Evolutionary conservation across 2,888 invertebrate species (phyloP).

Genomic region (Drosophila niveifrons): DNA sequence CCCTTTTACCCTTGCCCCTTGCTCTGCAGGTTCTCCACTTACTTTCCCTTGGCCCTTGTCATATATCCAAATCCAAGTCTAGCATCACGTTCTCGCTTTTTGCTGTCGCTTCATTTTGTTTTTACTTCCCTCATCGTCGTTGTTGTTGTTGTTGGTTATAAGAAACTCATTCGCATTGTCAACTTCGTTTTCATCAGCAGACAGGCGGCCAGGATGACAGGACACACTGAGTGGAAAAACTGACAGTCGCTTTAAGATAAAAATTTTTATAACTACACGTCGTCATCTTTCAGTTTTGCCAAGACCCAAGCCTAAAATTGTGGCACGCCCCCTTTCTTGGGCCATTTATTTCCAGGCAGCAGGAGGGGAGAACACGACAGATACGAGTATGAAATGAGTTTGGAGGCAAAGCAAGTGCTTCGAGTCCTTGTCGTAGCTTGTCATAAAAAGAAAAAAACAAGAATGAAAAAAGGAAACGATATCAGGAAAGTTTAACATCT

Average conservation of each 20-base stretch:
- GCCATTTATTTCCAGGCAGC: conserved; percentile 54
- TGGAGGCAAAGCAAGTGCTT: conserved; percentile 4
- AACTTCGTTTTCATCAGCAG: conserved; percentile 78
- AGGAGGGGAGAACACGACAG: background rate
- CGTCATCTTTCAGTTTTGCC: conserved; percentile 51
- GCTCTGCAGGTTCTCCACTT: conserved; percentile 3
- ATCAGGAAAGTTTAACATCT: conserved; percentile 73
- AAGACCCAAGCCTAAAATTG: conserved; percentile 41
- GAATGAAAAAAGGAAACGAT: conserved; percentile 37
- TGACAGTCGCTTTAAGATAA: conserved; percentile 78
- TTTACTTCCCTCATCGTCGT: conserved; percentile 42
- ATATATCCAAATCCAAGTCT: conserved; percentile 33
- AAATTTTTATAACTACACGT: conserved; percentile 77
- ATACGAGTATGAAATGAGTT: conserved; percentile 12
- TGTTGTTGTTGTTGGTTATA: conserved; percentile 57
- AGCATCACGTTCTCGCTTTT: conserved; percentile 76
- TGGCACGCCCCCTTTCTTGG: conserved; percentile 64
- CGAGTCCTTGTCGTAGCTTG: conserved; percentile 50
- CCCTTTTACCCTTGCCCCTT: conserved; percentile 30
- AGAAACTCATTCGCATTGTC: conserved; percentile 80
- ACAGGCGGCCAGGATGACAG: conserved; percentile 17
- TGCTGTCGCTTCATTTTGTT: conserved; percentile 80
- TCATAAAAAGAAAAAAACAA: conserved; percentile 66
- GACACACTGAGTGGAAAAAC: conserved; percentile 37
- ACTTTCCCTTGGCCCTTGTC: background rate